A percentile compares a stretch with the other conserved stretches of the same genome.
phyloP scores from a whole-genome alignment of 1,140 invertebrate species.

The Alviniconcha marisindica region DNA sequence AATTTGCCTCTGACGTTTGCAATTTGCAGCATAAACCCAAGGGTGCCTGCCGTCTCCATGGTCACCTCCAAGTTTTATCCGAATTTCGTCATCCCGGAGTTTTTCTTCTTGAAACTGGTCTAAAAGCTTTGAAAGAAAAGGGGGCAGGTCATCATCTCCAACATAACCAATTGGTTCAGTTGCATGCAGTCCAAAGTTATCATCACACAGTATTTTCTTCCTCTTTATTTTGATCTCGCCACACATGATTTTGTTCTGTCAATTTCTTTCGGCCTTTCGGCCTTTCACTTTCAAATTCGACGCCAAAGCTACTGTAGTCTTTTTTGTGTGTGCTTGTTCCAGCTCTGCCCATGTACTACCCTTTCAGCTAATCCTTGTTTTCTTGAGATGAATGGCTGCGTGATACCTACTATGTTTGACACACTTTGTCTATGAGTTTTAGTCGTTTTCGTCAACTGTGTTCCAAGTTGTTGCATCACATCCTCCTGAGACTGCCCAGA shows the following conservation, averaged over 20 bases:
- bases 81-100: slow-evolving; percentile 4
- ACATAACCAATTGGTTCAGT: background rate
- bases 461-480: background rate
- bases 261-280: background rate
- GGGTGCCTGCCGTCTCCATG: no score
- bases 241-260: background rate
- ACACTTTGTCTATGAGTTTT: background rate
- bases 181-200: background rate
- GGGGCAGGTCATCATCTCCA: background rate
- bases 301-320: background rate
- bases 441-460: background rate
- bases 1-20: slow-evolving; percentile 22
- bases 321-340: background rate
- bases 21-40: slow-evolving; percentile 31
- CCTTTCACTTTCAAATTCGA: slow-evolving; percentile 8
- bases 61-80: slow-evolving; percentile 37
- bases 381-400: no score
- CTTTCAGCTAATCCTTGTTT: background rate
- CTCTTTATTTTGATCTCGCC: no score
- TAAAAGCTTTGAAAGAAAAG: slow-evolving; percentile 6
- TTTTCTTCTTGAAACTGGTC: background rate
- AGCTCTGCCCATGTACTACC: background rate
- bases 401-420: background rate
- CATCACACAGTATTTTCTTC: background rate
- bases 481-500: background rate